Base-by-base conservation (phyloP, 1,140 invertebrate species). In the Neoseiulus cucumeris region DNA sequence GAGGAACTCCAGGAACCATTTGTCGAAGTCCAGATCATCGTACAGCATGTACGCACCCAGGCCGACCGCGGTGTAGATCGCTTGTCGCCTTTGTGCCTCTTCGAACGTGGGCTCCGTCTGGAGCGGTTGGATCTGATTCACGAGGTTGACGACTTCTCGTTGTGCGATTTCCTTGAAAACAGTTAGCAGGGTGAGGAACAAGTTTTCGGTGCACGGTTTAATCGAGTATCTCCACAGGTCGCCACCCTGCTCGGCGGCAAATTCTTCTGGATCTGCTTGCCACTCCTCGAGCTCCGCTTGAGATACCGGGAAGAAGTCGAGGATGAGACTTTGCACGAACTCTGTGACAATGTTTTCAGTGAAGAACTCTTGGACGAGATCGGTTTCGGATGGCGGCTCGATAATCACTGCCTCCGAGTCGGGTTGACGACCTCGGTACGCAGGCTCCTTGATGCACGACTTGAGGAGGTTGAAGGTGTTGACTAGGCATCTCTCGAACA, bases 1-100 rank as follows among this genome's bases (percentile, higher is more conserved):
- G 66, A 96, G 75, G 64, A 86, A 84, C 33, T 82, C 84, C n/a
- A 82, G 83, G 71, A 95, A 89, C 91, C 91, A 95, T 66, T 86
- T 80, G 75, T 95, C 89, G 78, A 95, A 95, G 75, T 93, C 86
- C 18, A 91, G 86, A 73, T 91, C 87, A 75, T 95, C 89, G 74
- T 89, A 94, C 55, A 96, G 79, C 70, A 94, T 87, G 76, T 88
- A 91, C 0, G 89, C 84, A n/a, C 84, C 85, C 64, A 91, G 78
- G 18, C 90, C 89, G 64, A 91, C 84, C 1, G 91, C 90, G 78
- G 89, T 91, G 72, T 96, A 96, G 65, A 95, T 83, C 25, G 51
- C 51, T 25, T 59, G 51, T n/a, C 51, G 51, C 74, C 51, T 12
- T 25, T 59, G 51, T 1, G 70, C 45, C 66, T 45, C 65, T 28